Evolutionary conservation across 1,140 invertebrate genomes (phyloP), one percentile per base, ranked within the genome.

Genomic region (Penaeus chinensis): DNA sequence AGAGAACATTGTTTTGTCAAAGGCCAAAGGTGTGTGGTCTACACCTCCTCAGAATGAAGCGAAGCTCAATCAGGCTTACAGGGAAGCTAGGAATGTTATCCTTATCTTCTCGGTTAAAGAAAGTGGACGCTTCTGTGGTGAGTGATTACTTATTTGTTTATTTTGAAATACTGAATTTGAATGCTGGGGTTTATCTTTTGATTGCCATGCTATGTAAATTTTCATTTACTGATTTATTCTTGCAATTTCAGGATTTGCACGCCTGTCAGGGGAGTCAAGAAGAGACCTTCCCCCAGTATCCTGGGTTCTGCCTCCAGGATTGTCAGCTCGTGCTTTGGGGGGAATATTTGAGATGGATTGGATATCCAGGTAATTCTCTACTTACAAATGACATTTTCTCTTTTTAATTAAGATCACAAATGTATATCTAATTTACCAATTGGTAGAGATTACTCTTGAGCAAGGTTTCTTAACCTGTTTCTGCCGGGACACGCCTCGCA

Each of bases 71-170:
- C 96, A 98, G 93, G 98, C 98, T 2, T 98, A 96, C 91, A 95
- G 95, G 91, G 97, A 98, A 92, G 96, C 96, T 82, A 94, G 97
- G 91, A 99, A 99, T 93, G 98, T 99, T 7, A 94, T 99, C 87
- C 93, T 99, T 42, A 96, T 99, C 91, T 99, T 99, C 94, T 99
- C 98, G 77, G 98, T 99, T 0, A 99, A 98, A 93, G 98, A 99
- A 93, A 99, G 97, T 93, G 98, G 98, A 88, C 97, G 97, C 89
- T 95, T 94, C 92, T 94, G 94, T 92, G 94, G 93, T 93, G 91
- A 87, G 90, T 90, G 60, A 60, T 47, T 18, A 19, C 37, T 77
- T 7, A n/a, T 85, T 10, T 54, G 20, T 13, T 22, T 81, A 19
- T 60, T 37, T 24, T 71, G 24, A 11, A 3, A 79, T 7, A 60